Percentiles rank a stretch among this genome's conserved stretches.
Conservation (phyloP, 2,113 vertebrate species). For the Gadus chalcogrammus region DNA sequence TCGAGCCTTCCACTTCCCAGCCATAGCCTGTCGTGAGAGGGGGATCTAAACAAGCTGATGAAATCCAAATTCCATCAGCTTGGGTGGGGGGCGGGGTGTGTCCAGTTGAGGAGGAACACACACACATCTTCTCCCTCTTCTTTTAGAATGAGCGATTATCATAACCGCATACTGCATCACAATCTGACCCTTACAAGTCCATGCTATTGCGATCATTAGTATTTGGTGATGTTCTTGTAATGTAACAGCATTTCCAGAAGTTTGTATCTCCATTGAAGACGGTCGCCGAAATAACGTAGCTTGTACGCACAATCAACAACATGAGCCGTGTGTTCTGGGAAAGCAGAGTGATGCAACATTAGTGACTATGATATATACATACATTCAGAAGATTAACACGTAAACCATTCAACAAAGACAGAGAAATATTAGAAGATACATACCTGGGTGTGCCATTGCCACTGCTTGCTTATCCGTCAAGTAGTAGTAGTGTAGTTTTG, state of each 20-base stretch:
- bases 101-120: no score
- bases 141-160: background rate
- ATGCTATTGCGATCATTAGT: constrained; percentile 29
- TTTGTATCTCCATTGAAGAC: constrained; percentile 58
- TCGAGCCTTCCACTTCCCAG: no score
- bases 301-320: constrained; percentile 37
- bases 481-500: no score
- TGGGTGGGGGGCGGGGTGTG: no score
- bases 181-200: no score
- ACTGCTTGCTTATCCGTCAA: no score
- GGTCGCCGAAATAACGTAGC: constrained; percentile 58
- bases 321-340: constrained; percentile 19
- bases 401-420: no score
- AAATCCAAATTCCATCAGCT: no score
- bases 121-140: background rate
- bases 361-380: background rate
- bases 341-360: background rate
- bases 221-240: constrained; percentile 37
- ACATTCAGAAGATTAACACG: background rate
- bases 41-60: no score
- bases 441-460: constrained; percentile 45
- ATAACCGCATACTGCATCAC: no score
- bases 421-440: constrained; percentile 21
- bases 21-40: no score
- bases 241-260: constrained; percentile 58